Base-by-base conservation (phyloP, 2,113 vertebrate species). In the Tympanuchus pallidicinctus region DNA sequence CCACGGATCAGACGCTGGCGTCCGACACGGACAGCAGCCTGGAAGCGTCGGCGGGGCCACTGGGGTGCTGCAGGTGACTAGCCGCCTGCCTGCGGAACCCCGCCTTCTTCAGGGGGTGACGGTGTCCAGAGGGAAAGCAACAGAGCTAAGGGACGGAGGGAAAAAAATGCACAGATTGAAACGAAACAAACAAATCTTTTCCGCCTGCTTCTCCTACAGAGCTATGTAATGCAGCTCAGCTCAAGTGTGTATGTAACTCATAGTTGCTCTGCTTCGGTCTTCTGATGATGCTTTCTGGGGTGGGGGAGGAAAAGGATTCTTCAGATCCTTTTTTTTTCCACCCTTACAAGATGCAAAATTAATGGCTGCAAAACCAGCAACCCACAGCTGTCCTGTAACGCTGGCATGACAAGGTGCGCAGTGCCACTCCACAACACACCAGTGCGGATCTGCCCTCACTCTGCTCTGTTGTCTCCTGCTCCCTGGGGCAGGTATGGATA, bases 1-100 rank as follows among this genome's bases (percentile, higher is more conserved):
- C 99, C 98, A 99, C 99, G 61, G 99, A 99, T 98, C 99, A 99
- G 98, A 99, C 99, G 97, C 98, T 99, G 98, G 99, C 99, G 83
- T 99, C 99, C 78, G 99, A 99, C 98, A 99, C 99, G 25, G 99
- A 99, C 98, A 99, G 99, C 99, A 99, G 99, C 98, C 98, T 99
- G 98, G 99, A 99, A 99, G 99, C 99, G 97, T 99, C 99, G 89
- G 98, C 99, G 16, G 99, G 99, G 98, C 99, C 99, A 96, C 98
- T 99, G 93, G 99, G 99, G 98, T 99, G 99, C 98, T 99, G 99
- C 99, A 99, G 99, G 99, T 99, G 99, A 99, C 99, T 99, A 99
- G 99, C 99, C 98, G 99, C 99, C 99, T 99, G 99, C 99, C 98
- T 99, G 98, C 98, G 99, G 98, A 99, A 99, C 98, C 99, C 99